phyloP scores from a whole-genome alignment of 2,888 invertebrate genomes.

The Leptogaster cylindrica region DNA sequence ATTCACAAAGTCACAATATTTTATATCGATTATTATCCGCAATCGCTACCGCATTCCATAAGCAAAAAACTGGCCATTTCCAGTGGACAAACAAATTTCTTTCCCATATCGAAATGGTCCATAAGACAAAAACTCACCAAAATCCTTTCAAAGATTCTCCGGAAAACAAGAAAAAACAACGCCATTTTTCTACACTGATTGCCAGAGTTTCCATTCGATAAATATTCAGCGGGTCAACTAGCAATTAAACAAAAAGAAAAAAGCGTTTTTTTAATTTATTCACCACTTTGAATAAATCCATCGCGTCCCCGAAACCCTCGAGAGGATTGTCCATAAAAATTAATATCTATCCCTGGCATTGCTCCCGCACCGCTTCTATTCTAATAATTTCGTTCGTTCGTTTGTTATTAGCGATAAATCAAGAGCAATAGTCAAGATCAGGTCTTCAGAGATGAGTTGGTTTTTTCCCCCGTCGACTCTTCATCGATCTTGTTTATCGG shows the following conservation, averaged over 20 bases:
- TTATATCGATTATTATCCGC: too few species aligned
- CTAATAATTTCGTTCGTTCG: conserved; percentile 22
- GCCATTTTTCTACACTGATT: too few species aligned
- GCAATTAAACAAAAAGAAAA: conserved; percentile 34
- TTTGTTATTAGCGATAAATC: conserved; percentile 17
- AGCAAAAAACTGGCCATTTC: too few species aligned
- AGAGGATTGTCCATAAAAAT: conserved; percentile 16
- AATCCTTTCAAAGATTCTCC: too few species aligned
- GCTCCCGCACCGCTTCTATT: conserved; percentile 24
- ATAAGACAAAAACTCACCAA: too few species aligned
- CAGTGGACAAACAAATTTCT: too few species aligned
- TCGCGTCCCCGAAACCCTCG: neutral
- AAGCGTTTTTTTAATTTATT: conserved; percentile 13
- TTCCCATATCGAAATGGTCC: too few species aligned
- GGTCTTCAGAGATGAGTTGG: neutral
- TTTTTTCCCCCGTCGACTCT: neutral
- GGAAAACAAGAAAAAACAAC: too few species aligned
- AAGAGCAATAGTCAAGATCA: neutral
- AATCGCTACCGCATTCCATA: too few species aligned
- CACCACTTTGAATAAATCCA: neutral
- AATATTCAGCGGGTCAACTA: conserved; percentile 4
- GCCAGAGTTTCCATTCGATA: too few species aligned
- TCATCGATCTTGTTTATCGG: neutral
- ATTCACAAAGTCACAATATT: too few species aligned
- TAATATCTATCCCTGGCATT: conserved; percentile 30